A percentile compares a stretch with the other conserved stretches of the same genome.
These are phyloP conservation scores for Malacoraja senta DNA, from an alignment of 2,797 vertebrate genomes.

Conservation along the genomic window DNA sequence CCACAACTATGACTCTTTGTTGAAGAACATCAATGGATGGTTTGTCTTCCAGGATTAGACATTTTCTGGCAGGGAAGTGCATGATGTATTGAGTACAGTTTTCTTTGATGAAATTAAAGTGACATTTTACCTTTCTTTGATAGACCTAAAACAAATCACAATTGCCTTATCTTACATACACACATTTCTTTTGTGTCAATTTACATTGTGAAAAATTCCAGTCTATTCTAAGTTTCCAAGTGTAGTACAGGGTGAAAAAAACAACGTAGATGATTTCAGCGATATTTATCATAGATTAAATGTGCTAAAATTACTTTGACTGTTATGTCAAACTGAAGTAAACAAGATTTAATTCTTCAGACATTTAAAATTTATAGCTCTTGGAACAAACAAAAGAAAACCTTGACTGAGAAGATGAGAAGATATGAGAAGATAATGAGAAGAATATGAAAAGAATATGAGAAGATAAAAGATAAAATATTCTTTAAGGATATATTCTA, in stretches of 20 bases:
- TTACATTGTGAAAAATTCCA: background rate
- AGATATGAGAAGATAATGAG: too few species aligned
- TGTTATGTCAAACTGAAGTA: background rate
- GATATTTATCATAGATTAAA: background rate
- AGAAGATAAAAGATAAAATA: background rate
- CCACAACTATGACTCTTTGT: conserved; percentile 15
- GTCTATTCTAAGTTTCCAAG: background rate
- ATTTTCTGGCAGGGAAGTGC: conserved; percentile 12
- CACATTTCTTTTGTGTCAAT: conserved; percentile 15
- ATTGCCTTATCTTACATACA: conserved; percentile 18
- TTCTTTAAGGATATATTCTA: background rate
- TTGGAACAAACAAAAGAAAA: background rate
- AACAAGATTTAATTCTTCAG: background rate
- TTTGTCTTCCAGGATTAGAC: conserved; percentile 28
- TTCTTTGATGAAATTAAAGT: conserved; percentile 34
- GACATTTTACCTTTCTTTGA: conserved; percentile 32
- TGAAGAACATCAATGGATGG: conserved; percentile 34
- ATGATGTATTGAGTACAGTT: background rate
- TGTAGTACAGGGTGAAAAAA: background rate
- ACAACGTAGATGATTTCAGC: background rate
- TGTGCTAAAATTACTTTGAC: background rate
- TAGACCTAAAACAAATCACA: conserved; percentile 11
- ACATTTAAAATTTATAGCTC: background rate
- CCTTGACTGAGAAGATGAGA: background rate
- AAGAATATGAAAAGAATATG: too few species aligned